Conservation (phyloP, 2,888 invertebrate species). For the Pharmacophagus antenor region DNA sequence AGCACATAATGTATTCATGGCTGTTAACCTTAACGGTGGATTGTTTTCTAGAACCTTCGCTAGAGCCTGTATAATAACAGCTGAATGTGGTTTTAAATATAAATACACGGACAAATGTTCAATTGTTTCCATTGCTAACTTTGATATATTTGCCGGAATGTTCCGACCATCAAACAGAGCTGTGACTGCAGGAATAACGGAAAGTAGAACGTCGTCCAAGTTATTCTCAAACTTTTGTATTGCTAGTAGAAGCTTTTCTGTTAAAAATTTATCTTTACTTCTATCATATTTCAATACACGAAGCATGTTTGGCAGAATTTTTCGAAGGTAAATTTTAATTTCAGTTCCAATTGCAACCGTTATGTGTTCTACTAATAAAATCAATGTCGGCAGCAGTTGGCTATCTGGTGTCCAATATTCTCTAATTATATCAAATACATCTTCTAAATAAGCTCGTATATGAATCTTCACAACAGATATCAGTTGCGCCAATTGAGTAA, state of each 20-base stretch:
- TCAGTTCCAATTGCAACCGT: constrained; percentile 96
- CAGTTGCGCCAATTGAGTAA: constrained; percentile 95
- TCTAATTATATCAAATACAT: constrained; percentile 95
- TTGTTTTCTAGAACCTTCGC: constrained; percentile 91
- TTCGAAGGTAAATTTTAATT: constrained; percentile 96
- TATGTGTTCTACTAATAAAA: constrained; percentile 94
- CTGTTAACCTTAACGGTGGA: constrained; percentile 87
- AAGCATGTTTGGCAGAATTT: constrained; percentile 95
- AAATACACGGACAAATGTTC: constrained; percentile 93
- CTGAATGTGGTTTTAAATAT: constrained; percentile 95
- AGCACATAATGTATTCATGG: constrained; percentile 95
- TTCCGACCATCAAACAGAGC: constrained; percentile 93
- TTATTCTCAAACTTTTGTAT: constrained; percentile 97
- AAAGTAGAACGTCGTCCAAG: constrained; percentile 95
- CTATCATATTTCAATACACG: constrained; percentile 94
- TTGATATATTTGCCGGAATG: constrained; percentile 87
- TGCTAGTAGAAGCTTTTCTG: constrained; percentile 90
- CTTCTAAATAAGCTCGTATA: constrained; percentile 96
- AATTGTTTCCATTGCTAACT: constrained; percentile 90
- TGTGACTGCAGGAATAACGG: constrained; percentile 96
- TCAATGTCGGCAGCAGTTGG: constrained; percentile 92
- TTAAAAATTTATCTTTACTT: constrained; percentile 90
- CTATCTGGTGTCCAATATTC: constrained; percentile 95
- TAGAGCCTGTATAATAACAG: constrained; percentile 95
- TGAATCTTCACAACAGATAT: constrained; percentile 98